Percentiles rank a stretch among this genome's conserved stretches.
Evolutionary conservation across 2,113 vertebrate species (phyloP).

Genomic region (Chamaea fasciata): DNA sequence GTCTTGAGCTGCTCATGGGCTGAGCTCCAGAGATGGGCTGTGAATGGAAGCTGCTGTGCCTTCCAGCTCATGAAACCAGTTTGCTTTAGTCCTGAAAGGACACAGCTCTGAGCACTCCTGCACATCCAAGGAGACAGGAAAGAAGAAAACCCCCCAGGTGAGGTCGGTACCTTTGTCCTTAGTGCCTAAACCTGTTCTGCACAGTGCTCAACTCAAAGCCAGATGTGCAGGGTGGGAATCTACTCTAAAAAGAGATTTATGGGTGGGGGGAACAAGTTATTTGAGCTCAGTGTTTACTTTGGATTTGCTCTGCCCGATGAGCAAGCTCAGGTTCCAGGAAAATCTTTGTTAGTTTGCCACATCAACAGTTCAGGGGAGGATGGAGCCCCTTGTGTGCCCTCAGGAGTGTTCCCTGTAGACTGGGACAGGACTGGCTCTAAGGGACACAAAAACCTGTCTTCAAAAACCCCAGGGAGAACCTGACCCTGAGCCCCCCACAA

Average conservation of each 20-base stretch:
- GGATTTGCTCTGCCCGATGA: background rate
- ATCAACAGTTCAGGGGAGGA: background rate
- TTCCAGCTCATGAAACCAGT: background rate
- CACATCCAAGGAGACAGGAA: accelerated
- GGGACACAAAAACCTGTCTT: background rate
- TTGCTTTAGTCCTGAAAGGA: background rate
- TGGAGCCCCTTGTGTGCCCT: accelerated
- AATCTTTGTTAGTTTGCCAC: background rate
- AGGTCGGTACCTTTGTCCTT: accelerated
- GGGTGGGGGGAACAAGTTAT: background rate
- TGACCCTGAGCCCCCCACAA: background rate
- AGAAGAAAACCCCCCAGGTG: background rate
- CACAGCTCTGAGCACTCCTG: background rate
- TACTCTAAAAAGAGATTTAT: background rate
- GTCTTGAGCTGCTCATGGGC: background rate
- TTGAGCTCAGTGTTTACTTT: background rate
- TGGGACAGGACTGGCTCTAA: background rate
- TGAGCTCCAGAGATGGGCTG: background rate
- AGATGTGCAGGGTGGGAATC: background rate
- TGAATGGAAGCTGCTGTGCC: background rate
- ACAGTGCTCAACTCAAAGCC: background rate
- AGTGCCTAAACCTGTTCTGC: background rate
- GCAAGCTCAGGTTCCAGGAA: background rate
- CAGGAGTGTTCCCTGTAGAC: background rate
- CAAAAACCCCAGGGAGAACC: background rate